Evolutionary conservation across 2,888 invertebrate species (phyloP), one percentile per base, ranked within the genome.

Genomic region (Brenthis hecate): DNA sequence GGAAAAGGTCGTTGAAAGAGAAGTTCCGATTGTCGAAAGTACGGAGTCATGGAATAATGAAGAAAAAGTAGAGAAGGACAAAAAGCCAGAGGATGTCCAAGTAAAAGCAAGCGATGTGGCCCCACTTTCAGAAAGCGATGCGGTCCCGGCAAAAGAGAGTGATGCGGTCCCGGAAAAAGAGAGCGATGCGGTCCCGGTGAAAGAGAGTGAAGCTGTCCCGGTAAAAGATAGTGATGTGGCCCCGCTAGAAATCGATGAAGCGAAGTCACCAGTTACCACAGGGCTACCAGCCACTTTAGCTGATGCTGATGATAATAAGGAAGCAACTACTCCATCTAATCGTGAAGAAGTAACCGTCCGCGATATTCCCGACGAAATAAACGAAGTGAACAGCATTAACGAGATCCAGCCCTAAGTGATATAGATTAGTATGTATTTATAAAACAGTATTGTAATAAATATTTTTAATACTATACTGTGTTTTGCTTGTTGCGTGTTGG

Each of bases 391-490:
- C 56, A 68, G 62, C 58, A 72, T 76, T 73, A 80, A 75, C 79
- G 77, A 79, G 75, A 78, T 85, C 76, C 77, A 80, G 72, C 80
- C 84, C 72, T 89, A 82, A 88, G 89, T 91, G 89, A 91, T 90
- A 86, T 86, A 85, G 78, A 73, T 74, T 90, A 86, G 85, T 80
- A 82, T 85, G 83, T 88, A 86, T 85, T 84, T 85, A 83, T 86
- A 85, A 85, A 78, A 78, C 85, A 87, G 86, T 89, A 89, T 88
- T 89, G 78, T 88, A 92, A 92, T 91, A 91, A 91, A 91, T 85
- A 85, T 87, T 82, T 87, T 87, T 86, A 72, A 71, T 69, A 72
- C 58, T 54, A 71, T 36, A 32, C 54, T 58, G 72, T 64, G 69
- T 71, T 74, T 74, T 72, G 68, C 55, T 73, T 71, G 50, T 60